Evolutionary conservation across 2,797 vertebrate genomes (phyloP), one percentile per base, ranked within the genome.

Genomic region (Prionace glauca): DNA sequence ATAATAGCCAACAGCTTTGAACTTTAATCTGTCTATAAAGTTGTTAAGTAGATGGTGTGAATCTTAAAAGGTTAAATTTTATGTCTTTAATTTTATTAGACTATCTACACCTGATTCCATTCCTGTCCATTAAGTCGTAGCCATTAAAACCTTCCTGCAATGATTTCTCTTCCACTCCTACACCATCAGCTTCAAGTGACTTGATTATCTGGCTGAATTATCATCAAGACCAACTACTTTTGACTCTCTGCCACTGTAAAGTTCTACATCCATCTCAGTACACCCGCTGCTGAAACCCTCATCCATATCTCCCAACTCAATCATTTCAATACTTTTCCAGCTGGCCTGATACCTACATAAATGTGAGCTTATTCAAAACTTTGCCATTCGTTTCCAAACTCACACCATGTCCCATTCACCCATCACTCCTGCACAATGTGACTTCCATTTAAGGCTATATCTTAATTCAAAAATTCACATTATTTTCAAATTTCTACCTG

Each of bases 31-130:
- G 97, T 97, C 97, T 97, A 97, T 97, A 97, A 97, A 97, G 97
- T 97, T 97, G 96, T 96, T 86, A 92, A 98, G 97, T 97, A 97
- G 97, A 97, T 98, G 97, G 97, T 96, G 96, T 98, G 97, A 97
- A 97, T 14, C 24, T 67, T 22, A 67, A 67, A 92, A 67, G 65
- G 24, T 60, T 92, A 67, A 36, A 36, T 22, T 67, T 92, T 92
- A 92, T 36, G 65, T 36, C 67, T 45, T 92, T 36, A 36, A 36
- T 67, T 67, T 92, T 36, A 67, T 67, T 67, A 7, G 62, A 32
- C 18, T 36, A 22, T 8, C n/a, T 18, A 36, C 8, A 36, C 32
- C n/a, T 36, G 90, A 36, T 92, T 32, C 36, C 0, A 5, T 92
- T 69, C 20, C 18, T 65, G 16, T 92, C n/a, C 22, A 36, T 0